A percentile compares a stretch with the other conserved stretches of the same genome.
Evolutionary conservation across 1,140 invertebrate species (phyloP).

Genomic region (Globodera rostochiensis): DNA sequence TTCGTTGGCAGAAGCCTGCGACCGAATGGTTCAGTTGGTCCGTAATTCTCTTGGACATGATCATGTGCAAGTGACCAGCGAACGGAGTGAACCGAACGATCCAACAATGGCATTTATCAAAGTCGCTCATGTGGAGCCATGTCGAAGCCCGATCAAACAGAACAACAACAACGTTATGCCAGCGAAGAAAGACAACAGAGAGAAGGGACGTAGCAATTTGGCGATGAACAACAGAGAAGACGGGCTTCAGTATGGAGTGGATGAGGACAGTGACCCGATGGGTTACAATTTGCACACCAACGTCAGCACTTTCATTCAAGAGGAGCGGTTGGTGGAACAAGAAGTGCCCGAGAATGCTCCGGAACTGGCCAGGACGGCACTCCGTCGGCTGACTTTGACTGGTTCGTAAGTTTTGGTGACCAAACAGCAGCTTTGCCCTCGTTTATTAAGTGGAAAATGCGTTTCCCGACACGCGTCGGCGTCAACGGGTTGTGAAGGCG

Average conservation of each 20-base stretch:
- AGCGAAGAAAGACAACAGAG: not conserved
- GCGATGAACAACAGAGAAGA: not conserved
- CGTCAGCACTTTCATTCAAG: slow-evolving; percentile 47
- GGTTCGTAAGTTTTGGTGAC: slow-evolving; percentile 16
- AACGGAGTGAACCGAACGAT: slow-evolving; percentile 69
- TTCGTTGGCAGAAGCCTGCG: slow-evolving; percentile 86
- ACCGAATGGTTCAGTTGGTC: slow-evolving; percentile 70
- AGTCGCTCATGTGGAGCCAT: slow-evolving; percentile 53
- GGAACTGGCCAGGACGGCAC: slow-evolving; percentile 49
- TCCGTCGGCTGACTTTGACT: slow-evolving; percentile 47
- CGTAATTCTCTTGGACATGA: slow-evolving; percentile 51
- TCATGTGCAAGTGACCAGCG: slow-evolving; percentile 49
- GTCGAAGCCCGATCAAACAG: not conserved
- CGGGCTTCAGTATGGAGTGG: not conserved
- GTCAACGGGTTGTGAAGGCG: slow-evolving; percentile 39
- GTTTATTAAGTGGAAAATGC: slow-evolving; percentile 43
- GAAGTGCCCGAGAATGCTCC: slow-evolving; percentile 36
- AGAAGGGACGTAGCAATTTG: not conserved
- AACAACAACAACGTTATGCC: slow-evolving; percentile 4
- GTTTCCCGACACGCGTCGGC: slow-evolving; percentile 47
- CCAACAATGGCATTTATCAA: slow-evolving; percentile 69
- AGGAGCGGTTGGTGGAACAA: slow-evolving; percentile 48
- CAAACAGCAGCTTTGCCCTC: not conserved
- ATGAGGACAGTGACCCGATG: slow-evolving; percentile 43
- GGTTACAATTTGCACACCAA: slow-evolving; percentile 50